A percentile compares a stretch with the other conserved stretches of the same genome.
Conservation (phyloP, 1,140 invertebrate genomes). For the Globodera rostochiensis region DNA sequence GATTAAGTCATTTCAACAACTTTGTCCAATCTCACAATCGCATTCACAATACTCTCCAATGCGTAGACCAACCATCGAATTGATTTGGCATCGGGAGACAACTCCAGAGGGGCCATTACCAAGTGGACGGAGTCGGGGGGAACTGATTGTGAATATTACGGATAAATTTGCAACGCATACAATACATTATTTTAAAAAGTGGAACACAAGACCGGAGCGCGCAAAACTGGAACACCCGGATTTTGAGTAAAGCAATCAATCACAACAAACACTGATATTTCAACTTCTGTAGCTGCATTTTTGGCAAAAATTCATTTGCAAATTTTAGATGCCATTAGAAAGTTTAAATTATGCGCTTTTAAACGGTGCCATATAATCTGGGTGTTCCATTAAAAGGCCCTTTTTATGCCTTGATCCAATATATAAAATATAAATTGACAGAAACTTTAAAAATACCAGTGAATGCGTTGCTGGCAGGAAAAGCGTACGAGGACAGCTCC, state of each 20-base stretch:
- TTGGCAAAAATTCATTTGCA: too few species aligned
- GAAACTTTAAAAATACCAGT: constrained; percentile 34
- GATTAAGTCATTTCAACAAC: neutral
- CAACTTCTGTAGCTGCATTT: neutral
- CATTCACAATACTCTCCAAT: constrained; percentile 50
- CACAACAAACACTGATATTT: constrained; percentile 28
- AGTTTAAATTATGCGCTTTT: too few species aligned
- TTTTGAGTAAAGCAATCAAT: too few species aligned
- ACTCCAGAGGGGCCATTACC: constrained; percentile 54
- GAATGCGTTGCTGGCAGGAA: constrained; percentile 68
- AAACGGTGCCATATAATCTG: too few species aligned
- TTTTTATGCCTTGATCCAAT: too few species aligned
- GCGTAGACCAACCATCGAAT: constrained; percentile 63
- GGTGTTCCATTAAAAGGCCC: too few species aligned
- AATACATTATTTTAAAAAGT: too few species aligned
- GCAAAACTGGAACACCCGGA: too few species aligned
- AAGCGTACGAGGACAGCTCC: constrained; percentile 95
- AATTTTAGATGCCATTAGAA: too few species aligned
- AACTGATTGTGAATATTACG: constrained; percentile 44
- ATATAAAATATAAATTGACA: too few species aligned
- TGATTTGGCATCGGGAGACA: constrained; percentile 55
- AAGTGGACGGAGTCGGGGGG: constrained; percentile 46
- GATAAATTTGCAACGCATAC: too few species aligned
- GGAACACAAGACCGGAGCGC: too few species aligned
- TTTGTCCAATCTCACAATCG: constrained; percentile 41